Evolutionary conservation across 2,888 invertebrate species (phyloP).

Genomic region (Rhamnusium bicolor): DNA sequence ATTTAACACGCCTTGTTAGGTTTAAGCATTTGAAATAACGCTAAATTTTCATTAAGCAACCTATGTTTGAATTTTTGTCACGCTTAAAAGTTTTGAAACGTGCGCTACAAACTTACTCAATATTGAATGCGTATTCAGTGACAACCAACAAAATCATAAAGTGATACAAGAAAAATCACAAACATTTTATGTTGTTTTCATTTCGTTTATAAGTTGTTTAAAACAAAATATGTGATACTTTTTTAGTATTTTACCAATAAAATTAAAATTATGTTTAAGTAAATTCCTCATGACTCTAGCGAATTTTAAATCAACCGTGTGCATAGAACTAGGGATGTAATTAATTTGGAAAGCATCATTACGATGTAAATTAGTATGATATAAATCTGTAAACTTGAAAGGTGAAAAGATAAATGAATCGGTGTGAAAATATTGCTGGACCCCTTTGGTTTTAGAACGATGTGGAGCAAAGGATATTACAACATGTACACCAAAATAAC

Average conservation of each 20-base stretch:
- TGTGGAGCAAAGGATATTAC: slow-evolving; percentile 51
- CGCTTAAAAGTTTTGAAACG: slow-evolving; percentile 57
- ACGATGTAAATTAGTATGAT: slow-evolving; percentile 55
- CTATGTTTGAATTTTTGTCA: slow-evolving; percentile 40
- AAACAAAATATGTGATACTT: neutral
- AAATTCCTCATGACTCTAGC: no score
- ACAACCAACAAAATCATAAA: no score
- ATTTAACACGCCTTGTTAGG: no score
- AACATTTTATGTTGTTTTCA: slow-evolving; percentile 42
- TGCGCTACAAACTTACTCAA: slow-evolving; percentile 55
- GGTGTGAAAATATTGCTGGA: slow-evolving; percentile 54
- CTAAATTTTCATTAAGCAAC: slow-evolving; percentile 31
- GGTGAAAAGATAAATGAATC: slow-evolving; percentile 55
- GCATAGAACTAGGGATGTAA: slow-evolving; percentile 45
- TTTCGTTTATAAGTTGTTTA: slow-evolving; percentile 36
- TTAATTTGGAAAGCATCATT: slow-evolving; percentile 51
- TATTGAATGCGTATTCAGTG: no score
- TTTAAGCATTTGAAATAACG: no score
- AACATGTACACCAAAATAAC: slow-evolving; percentile 45
- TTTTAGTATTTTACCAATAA: neutral
- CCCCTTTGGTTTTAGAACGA: slow-evolving; percentile 52
- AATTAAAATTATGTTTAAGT: neutral
- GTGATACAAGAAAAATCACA: slow-evolving; percentile 33
- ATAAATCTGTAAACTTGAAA: slow-evolving; percentile 55
- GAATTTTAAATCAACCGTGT: neutral